Conservation (phyloP, 2,888 invertebrate species). For the Agriopis aurantiaria region DNA sequence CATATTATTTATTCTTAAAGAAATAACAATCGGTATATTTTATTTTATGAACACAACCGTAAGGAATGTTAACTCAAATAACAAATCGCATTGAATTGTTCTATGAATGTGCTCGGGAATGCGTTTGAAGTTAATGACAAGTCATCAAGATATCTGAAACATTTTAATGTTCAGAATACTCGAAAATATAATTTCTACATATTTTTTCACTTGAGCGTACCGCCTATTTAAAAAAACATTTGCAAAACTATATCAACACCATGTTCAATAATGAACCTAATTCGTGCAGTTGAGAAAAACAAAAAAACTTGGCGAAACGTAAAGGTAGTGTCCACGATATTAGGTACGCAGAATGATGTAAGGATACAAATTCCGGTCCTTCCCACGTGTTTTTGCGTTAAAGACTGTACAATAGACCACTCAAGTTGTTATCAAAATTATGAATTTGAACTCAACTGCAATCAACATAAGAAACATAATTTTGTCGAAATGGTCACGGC, state of each 20-base stretch:
- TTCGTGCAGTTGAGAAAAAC: neutral
- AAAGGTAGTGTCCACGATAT: slow-evolving; percentile 5
- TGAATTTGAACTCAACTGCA: slow-evolving; percentile 15
- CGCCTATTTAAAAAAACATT: slow-evolving; percentile 6
- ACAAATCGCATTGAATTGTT: slow-evolving; percentile 6
- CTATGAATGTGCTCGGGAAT: slow-evolving; percentile 13
- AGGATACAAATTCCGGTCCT: slow-evolving; percentile 62
- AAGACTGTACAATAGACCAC: slow-evolving; percentile 47
- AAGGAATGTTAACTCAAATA: slow-evolving; percentile 16
- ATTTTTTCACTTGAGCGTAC: slow-evolving; percentile 6
- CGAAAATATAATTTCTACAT: neutral
- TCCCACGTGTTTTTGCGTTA: slow-evolving; percentile 62
- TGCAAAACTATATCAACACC: neutral
- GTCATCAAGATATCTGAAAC: slow-evolving; percentile 23
- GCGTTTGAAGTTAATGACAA: slow-evolving; percentile 14
- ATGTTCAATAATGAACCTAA: neutral
- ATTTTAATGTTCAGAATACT: slow-evolving; percentile 19
- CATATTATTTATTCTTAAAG: neutral
- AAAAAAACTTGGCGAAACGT: neutral
- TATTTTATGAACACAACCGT: neutral
- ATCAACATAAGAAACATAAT: slow-evolving; percentile 1
- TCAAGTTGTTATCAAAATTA: slow-evolving; percentile 41
- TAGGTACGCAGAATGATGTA: slow-evolving; percentile 36
- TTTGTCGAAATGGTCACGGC: too few species aligned
- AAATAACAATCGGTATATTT: slow-evolving; percentile 8